These are phyloP conservation scores for Dinoponera quadriceps DNA, from an alignment of 1,140 invertebrate genomes.

Conservation along the genomic window DNA sequence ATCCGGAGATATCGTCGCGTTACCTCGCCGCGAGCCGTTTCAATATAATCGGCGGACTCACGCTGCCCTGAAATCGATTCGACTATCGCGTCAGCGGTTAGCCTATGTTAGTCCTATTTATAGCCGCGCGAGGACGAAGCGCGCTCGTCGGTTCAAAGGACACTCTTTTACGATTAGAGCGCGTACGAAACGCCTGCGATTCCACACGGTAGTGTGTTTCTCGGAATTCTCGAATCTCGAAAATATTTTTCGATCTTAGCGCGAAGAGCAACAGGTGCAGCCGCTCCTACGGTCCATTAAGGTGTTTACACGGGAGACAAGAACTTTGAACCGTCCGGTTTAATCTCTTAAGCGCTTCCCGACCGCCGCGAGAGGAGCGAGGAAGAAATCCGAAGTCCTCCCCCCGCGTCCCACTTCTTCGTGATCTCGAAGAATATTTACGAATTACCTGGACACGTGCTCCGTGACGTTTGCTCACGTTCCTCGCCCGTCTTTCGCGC, in stretches of 20 bases:
- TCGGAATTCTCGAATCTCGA: constrained; percentile 54
- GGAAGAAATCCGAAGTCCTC: constrained; percentile 16
- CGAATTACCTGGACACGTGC: constrained; percentile 60
- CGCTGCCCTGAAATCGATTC: neutral
- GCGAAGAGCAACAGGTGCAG: constrained; percentile 70
- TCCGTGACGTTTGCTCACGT: no score
- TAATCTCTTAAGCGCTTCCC: constrained; percentile 72
- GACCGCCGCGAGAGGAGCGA: constrained; percentile 18
- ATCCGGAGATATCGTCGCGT: neutral
- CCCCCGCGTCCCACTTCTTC: neutral
- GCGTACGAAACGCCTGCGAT: constrained; percentile 10
- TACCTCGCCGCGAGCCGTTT: neutral
- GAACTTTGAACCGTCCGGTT: constrained; percentile 75
- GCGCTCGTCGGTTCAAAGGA: constrained; percentile 4
- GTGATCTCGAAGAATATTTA: constrained; percentile 63
- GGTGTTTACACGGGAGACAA: constrained; percentile 74
- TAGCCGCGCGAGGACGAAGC: neutral
- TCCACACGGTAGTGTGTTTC: neutral
- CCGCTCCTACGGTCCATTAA: constrained; percentile 69
- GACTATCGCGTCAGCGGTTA: neutral
- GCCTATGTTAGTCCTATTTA: neutral
- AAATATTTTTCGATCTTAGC: constrained; percentile 71
- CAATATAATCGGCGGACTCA: neutral
- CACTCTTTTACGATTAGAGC: neutral
- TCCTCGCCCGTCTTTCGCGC: no score